Base-by-base conservation (phyloP, 23 tunicate species). In the Botrylloides violaceus region DNA sequence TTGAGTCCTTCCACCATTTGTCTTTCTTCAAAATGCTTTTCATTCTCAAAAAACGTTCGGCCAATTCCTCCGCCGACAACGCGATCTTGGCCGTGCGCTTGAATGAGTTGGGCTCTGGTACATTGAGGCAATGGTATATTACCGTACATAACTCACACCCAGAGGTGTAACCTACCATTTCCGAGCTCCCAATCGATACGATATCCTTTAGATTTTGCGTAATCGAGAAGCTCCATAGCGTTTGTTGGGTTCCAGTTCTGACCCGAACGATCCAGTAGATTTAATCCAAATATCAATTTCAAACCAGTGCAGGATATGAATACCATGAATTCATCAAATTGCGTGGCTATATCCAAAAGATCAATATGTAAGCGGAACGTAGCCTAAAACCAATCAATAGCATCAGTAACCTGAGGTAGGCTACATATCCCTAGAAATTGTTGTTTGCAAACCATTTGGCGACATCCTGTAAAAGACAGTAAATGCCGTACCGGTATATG, bases 101-200 rank as follows among this genome's bases (percentile, higher is more conserved):
- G 38, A 78, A 90, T 22, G 97, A 90, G 61, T 90, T 83, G 36
- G 97, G 97, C 56, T 90, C 97, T 90, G 48, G 12, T 53, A 36
- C 61, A 21, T 18, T 50, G 55, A 48, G 25, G n/a, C n/a, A n/a
- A n/a, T n/a, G n/a, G n/a, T n/a, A n/a, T n/a, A n/a, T n/a, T n/a
- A n/a, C n/a, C n/a, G n/a, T n/a, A n/a, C n/a, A n/a, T n/a, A n/a
- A n/a, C n/a, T n/a, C n/a, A n/a, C n/a, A n/a, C n/a, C n/a, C n/a
- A n/a, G n/a, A n/a, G n/a, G n/a, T n/a, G n/a, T n/a, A n/a, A n/a
- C n/a, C n/a, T n/a, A 90, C 97, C 97, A 58, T 90, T 90, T 31
- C 97, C 97, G 1, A 90, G 85, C 61, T 90, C 86, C 97, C 97
- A 90, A 68, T 83, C 71, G 26, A 82, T 78, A 4, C 60, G 62